Base-by-base conservation (phyloP, 2,888 invertebrate genomes). In the Scaptomyza cyrtandrae region DNA sequence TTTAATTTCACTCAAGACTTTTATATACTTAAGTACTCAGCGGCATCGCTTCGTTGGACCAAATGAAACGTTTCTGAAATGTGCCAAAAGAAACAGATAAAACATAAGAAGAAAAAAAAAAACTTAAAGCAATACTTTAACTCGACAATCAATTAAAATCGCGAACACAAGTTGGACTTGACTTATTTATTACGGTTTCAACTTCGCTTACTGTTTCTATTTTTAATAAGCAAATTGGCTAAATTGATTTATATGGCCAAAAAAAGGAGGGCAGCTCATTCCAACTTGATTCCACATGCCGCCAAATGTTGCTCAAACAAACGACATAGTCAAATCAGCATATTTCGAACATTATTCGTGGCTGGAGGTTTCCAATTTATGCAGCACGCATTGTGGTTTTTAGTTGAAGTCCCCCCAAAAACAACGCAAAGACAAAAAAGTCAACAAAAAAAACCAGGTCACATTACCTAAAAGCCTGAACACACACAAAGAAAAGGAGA, bases 211-310 rank as follows among this genome's bases (percentile, higher is more conserved):
- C n/a, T 39, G 13, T 54, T 48, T 57, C 33, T 41, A 16, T 16
- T 60, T 60, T 71, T 71, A 55, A 72, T 71, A 72, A 59, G 56
- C 75, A 73, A 67, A 75, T 64, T 64, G 75, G 71, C 61, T 62
- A 74, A 79, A 81, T 75, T 85, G 82, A 85, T 79, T 85, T 85
- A 80, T 77, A 61, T 48, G 63, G 31, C 29, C 14, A 33, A 45
- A 14, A 2, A 6, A 7, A 9, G 16, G 4, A 39, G 14, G 3
- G 1, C 3, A 9, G n/a, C 13, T 11, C 37, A 6, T 14, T 19
- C 44, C 27, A 6, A 4, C 6, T 31, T 1, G n/a, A 27, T 52
- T 37, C 27, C 37, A 11, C 39, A 52, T 52, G 52, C 45, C 16
- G 29, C 54, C 43, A 31, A 44, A 33, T 44, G 55, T 19, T 14